phyloP scores from a whole-genome alignment of 64 coral and sea anemone genomes.

The Montipora sp. region DNA sequence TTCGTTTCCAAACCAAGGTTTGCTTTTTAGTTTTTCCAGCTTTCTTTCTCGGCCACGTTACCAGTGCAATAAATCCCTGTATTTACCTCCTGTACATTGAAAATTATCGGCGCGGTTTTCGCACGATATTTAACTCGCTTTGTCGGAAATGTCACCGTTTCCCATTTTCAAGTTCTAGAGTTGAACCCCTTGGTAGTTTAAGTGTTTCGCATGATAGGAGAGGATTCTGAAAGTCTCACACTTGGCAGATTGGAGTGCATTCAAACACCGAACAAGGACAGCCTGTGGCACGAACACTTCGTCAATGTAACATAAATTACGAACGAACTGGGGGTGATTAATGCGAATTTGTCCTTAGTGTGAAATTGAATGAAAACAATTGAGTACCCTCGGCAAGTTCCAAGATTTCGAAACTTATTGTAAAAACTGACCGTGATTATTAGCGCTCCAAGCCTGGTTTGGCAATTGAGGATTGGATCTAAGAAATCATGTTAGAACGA shows the following conservation, averaged over 20 bases:
- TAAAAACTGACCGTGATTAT: too few relatives aligned
- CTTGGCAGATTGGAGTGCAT: not conserved
- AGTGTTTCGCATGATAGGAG: not conserved
- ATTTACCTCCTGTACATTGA: slow-evolving; percentile 38
- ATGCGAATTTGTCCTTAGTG: too few relatives aligned
- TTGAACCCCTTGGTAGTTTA: not conserved
- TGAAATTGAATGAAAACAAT: too few relatives aligned
- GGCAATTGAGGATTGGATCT: too few relatives aligned
- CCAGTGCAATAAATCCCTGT: slow-evolving; percentile 52
- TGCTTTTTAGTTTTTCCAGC: slow-evolving; percentile 18
- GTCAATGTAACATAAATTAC: too few relatives aligned
- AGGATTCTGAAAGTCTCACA: not conserved
- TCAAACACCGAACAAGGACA: too few relatives aligned
- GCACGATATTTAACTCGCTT: not conserved
- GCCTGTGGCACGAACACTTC: too few relatives aligned
- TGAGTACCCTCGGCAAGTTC: too few relatives aligned
- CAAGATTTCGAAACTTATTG: too few relatives aligned
- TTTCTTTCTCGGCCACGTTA: slow-evolving; percentile 44
- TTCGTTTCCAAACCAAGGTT: not conserved
- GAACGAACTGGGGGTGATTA: too few relatives aligned
- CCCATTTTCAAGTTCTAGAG: not conserved
- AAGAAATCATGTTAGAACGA: too few relatives aligned
- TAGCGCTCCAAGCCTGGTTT: too few relatives aligned
- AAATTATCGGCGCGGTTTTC: slow-evolving; percentile 41
- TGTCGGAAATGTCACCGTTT: not conserved